phyloP scores from a whole-genome alignment of 2,888 invertebrate genomes.

The Rhyacophila evoluta region DNA sequence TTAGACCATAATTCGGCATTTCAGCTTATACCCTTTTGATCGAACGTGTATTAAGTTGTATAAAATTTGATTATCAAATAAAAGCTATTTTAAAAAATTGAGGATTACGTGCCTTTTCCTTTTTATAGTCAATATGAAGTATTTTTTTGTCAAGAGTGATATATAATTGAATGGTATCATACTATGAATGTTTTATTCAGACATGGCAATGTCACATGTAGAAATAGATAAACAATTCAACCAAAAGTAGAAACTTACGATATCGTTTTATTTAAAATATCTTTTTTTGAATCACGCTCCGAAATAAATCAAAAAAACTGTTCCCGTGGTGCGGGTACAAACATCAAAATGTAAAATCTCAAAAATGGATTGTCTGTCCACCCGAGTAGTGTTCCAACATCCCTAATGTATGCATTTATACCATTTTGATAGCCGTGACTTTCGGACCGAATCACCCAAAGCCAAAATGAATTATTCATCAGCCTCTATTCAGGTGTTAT shows the following conservation, averaged over 20 bases:
- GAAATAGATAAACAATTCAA: too few relatives aligned
- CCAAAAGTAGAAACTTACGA: background rate
- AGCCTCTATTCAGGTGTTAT: constrained; percentile 31
- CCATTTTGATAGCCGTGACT: constrained; percentile 47
- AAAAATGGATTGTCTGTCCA: background rate
- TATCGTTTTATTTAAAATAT: background rate
- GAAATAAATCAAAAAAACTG: constrained; percentile 10
- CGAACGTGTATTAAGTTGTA: too few relatives aligned
- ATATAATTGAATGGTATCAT: too few relatives aligned
- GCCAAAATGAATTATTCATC: constrained; percentile 47
- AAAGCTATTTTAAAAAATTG: too few relatives aligned
- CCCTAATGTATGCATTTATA: constrained; percentile 48
- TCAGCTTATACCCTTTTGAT: too few relatives aligned
- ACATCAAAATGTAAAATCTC: constrained; percentile 6
- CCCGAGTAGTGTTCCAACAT: constrained; percentile 1
- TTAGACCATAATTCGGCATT: too few relatives aligned
- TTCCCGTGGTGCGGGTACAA: background rate
- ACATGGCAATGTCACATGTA: too few relatives aligned
- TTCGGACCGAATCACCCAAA: constrained; percentile 42
- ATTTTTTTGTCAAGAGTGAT: too few relatives aligned
- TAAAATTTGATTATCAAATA: too few relatives aligned
- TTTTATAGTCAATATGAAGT: too few relatives aligned
- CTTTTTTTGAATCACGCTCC: background rate
- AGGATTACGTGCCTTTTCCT: too few relatives aligned
- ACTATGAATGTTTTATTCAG: too few relatives aligned